Evolutionary conservation across 1,140 invertebrate species (phyloP), one percentile per base, ranked within the genome.

Genomic region (Pseudobourletiella spinata): DNA sequence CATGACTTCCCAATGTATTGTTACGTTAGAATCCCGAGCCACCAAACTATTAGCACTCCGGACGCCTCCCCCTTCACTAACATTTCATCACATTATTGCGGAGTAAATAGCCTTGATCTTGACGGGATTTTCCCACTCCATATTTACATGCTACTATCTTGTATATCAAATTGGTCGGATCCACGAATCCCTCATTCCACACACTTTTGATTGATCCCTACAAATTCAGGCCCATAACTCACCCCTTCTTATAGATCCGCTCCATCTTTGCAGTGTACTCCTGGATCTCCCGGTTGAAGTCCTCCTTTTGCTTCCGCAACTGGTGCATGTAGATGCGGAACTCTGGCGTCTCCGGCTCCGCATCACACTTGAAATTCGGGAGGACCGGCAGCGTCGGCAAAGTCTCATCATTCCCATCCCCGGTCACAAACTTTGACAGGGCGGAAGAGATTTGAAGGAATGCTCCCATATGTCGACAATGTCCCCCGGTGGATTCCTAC

Each of bases 231-330:
- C 8, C 8, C 8, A 11, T 8, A 48, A 48, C 50, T 18, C 39
- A 55, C 52, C 52, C 32, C 39, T 35, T 29, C 18, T 35, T 30
- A 32, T 55, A 55, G 3, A 55, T 29, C 18, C 26, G 30, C 16
- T 55, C 52, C 52, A 55, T 55, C 22, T 22, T 29, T 15, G 30
- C 29, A 15, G 52, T 55, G 29, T 55, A 55, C 3, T 55, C 52
- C n/a, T 20, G n/a, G 28, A 55, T 55, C 3, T 55, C 52, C 14
- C 52, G 28, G 6, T 28, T n/a, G 22, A 55, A 55, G 30, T 55
- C 52, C 22, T 55, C 52, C 52, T 55, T 55, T 22, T 55, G 52
- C 25, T 55, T 55, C 52, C 52, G 11, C 6, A 55, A 26, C 39
- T 55, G 52, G 22, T 28, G 28, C 24, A 18, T 25, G 20, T 35